Base-by-base conservation (phyloP, 37 sponge, comb jelly and placozoan species). In the Bolinopsis microptera region DNA sequence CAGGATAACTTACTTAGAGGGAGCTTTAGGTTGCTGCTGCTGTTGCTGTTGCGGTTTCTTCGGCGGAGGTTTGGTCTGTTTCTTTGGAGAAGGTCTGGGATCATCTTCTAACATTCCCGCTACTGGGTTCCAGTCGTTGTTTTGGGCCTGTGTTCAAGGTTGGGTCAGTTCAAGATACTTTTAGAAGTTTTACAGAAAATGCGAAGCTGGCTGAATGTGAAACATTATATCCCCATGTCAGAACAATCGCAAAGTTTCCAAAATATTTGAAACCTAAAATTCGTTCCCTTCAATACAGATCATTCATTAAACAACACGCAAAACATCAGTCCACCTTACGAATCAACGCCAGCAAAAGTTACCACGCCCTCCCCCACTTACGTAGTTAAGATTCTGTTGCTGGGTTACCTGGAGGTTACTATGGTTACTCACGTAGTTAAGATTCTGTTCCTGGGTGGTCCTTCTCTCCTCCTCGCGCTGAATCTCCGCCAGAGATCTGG, bases 81-180 rank as follows among this genome's bases (percentile, higher is more conserved):
- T 39, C 90, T 86, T 39, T 72, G 75, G n/a, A n/a, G 18, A 8
- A 22, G 90, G 61, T 23, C 27, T 0, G 3, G 90, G 48, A 48
- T 86, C 90, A 2, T 86, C 90, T 25, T 86, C 90, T 3, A 86
- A 25, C 90, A 86, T 86, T 22, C 90, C 90, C 13, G 90, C 90
- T 1, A 86, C 90, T 0, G 90, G 90, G 61, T 86, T 86, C 90
- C 90, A 86, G 28, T 48, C 39, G 28, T 86, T 86, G 38, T 40
- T 35, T 26, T 33, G 90, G 30, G 36, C 90, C 90, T 86, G 90
- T n/a, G n/a, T n/a, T n/a, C n/a, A n/a, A n/a, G n/a, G n/a, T n/a
- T n/a, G n/a, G n/a, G n/a, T n/a, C n/a, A n/a, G n/a, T n/a, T n/a
- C n/a, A n/a, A n/a, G n/a, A n/a, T n/a, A n/a, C n/a, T n/a, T n/a